A percentile compares a stretch with the other conserved stretches of the same genome.
Conservation (phyloP, 2,797 vertebrate species). For the Melanotaenia nigrans region DNA sequence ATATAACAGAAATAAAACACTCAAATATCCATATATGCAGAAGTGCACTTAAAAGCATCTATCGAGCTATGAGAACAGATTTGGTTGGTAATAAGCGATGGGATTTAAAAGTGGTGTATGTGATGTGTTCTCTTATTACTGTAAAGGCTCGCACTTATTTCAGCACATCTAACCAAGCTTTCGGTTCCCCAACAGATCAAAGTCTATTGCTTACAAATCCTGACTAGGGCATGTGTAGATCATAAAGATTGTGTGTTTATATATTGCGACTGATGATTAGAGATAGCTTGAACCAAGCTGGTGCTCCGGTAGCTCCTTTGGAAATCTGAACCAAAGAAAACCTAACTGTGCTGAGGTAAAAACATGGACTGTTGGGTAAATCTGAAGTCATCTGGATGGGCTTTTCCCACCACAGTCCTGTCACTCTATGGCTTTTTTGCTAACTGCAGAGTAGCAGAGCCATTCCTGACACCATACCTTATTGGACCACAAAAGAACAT, state of each 20-base stretch:
- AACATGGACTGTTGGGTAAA: conserved; percentile 58
- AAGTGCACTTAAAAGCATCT: too few species aligned
- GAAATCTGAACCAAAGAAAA: conserved; percentile 6
- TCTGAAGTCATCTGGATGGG: conserved; percentile 67
- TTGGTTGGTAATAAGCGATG: background rate
- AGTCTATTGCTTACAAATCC: conserved; percentile 68
- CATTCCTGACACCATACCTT: conserved; percentile 83
- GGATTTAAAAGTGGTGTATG: background rate
- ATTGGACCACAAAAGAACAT: conserved; percentile 83
- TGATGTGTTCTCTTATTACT: too few species aligned
- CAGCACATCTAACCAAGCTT: background rate
- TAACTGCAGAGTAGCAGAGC: conserved; percentile 82
- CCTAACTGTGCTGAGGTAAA: background rate
- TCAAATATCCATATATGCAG: too few species aligned
- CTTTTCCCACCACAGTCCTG: conserved; percentile 75
- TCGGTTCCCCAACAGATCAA: conserved; percentile 55
- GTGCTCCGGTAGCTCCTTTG: background rate
- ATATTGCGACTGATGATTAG: conserved; percentile 6
- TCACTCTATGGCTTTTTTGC: conserved; percentile 82
- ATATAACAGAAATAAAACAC: too few species aligned
- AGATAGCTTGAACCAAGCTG: background rate
- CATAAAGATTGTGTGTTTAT: conserved; percentile 38
- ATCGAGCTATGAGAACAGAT: background rate
- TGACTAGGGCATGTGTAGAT: conserved; percentile 25
- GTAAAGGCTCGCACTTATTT: background rate